Conservation (phyloP, 1,140 invertebrate genomes). For the Tetramorium parvispinum region DNA sequence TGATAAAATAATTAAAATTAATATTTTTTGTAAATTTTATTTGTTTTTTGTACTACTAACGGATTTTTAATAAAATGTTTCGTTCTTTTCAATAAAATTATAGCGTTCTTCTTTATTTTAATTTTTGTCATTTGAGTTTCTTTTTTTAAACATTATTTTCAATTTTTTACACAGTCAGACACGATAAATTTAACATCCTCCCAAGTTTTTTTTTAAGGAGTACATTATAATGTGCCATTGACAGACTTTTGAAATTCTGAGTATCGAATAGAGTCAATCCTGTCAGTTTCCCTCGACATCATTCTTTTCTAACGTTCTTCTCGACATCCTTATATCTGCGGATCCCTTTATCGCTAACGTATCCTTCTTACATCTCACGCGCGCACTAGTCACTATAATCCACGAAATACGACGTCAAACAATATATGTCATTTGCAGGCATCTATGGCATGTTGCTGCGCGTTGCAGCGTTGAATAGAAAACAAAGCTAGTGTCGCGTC, state of each 20-base stretch:
- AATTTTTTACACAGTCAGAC: not conserved
- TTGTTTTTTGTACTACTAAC: not conserved
- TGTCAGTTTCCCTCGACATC: not conserved
- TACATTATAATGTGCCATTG: not conserved
- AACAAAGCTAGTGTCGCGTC: constrained; percentile 1
- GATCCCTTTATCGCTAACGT: constrained; percentile 10
- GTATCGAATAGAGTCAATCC: not conserved
- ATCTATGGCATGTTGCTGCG: not conserved
- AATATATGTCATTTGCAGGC: constrained; percentile 36
- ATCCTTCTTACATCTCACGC: not conserved
- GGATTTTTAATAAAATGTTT: not conserved
- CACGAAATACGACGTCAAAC: constrained; percentile 24
- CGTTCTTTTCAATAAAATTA: not conserved
- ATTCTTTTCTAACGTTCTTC: not conserved
- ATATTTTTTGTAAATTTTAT: not conserved
- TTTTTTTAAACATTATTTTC: not conserved
- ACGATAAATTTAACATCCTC: not conserved
- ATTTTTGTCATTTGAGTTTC: not conserved
- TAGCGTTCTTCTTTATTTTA: not conserved
- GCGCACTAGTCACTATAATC: not conserved
- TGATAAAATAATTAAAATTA: not conserved
- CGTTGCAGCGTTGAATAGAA: not conserved
- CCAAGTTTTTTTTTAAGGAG: not conserved
- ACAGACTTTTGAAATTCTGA: not conserved
- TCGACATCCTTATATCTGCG: not conserved